Base-by-base conservation (phyloP, 2,888 invertebrate species). In the Tuberolachnus salignus region DNA sequence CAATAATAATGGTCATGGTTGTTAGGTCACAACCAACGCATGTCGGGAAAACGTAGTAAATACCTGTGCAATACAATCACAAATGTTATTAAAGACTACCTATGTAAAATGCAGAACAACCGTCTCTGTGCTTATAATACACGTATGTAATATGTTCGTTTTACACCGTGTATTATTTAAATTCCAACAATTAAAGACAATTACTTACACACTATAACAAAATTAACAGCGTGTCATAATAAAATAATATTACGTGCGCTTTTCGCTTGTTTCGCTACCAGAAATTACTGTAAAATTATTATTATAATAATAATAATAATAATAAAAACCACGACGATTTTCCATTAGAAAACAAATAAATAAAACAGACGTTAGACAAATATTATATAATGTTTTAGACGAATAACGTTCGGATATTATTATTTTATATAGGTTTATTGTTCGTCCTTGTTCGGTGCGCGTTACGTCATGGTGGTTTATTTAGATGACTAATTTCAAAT, bases 161-260 rank as follows among this genome's bases (percentile, higher is more conserved):
- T 10, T 11, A 6, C 19, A 55, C 11, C 10, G 21, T 13, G 16
- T 49, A 46, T 4, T 23, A n/a, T 16, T 34, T 23, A 23, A 16
- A 23, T 63, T 51, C 14, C 14, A n/a, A 2, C 19, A n/a, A 66
- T 44, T 44, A 44, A 44, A 55, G 42, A 74, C 74, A 53, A 74
- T 74, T 74, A 74, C 44, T 64, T 74, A 61, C n/a, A 44, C 42
- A 59, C 57, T 34, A 34, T n/a, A 42, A 71, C 21, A 57, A n/a
- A n/a, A 71, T 46, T 57, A 44, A 70, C 16, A 21, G 11, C 21
- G 16, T 9, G 46, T 11, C n/a, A 0, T 11, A 23, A 49, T 10
- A 49, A 9, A 23, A n/a, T 34, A 34, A 34, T 34, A 34, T 3
- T 4, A 34, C 34, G 34, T 34, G 34, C 34, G 34, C 34, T 34